A percentile compares a stretch with the other conserved stretches of the same genome.
These are phyloP conservation scores for Drosophila sp. DNA, from an alignment of 1,140 invertebrate genomes.

Conservation along the genomic window DNA sequence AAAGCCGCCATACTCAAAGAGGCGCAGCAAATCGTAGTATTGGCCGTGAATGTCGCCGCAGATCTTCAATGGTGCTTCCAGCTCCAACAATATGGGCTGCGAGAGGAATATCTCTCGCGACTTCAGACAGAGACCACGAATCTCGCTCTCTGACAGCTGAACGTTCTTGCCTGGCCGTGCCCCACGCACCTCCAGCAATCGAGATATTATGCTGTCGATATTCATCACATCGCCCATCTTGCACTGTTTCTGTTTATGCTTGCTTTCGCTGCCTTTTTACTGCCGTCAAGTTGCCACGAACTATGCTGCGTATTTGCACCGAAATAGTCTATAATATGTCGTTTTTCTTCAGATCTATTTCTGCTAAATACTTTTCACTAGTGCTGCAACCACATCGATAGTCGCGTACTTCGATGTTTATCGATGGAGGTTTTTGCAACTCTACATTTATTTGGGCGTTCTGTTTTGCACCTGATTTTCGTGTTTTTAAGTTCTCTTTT, in stretches of 20 bases:
- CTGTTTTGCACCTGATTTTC: constrained; percentile 3
- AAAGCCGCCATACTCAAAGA: constrained; percentile 99
- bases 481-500: background rate
- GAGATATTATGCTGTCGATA: constrained; percentile 81
- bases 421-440: too few species aligned
- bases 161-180: constrained; percentile 92
- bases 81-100: constrained; percentile 98
- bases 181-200: constrained; percentile 82
- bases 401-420: too few species aligned
- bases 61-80: constrained; percentile 99
- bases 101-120: constrained; percentile 99
- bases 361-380: constrained; percentile 67
- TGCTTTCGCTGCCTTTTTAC: constrained; percentile 52
- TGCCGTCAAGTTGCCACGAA: constrained; percentile 52
- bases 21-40: constrained; percentile 98
- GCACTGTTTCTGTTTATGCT: constrained; percentile 32
- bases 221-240: constrained; percentile 82
- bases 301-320: constrained; percentile 50
- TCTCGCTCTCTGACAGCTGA: constrained; percentile 97
- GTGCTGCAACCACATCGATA: background rate
- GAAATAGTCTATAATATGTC: constrained; percentile 42
- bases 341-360: constrained; percentile 61
- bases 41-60: constrained; percentile 99
- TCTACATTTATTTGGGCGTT: too few species aligned
- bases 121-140: constrained; percentile 97